These are phyloP conservation scores for Hormaphis cornu DNA, from an alignment of 1,140 invertebrate genomes.

Conservation along the genomic window DNA sequence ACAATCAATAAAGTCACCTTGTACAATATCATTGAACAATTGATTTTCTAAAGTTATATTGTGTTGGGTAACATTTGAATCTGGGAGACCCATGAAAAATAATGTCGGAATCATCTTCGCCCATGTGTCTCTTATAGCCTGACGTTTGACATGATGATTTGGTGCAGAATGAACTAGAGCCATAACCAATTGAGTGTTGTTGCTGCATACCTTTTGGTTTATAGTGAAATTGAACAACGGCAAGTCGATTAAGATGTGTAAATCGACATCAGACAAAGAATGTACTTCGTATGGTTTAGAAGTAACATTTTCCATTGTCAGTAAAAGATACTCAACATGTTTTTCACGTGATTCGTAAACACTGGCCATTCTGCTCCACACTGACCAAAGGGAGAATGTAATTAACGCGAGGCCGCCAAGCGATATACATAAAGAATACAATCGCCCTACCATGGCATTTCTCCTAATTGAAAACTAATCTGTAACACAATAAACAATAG, in stretches of 20 bases:
- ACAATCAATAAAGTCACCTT: slow-evolving; percentile 66
- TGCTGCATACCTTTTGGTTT: slow-evolving; percentile 34
- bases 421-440: slow-evolving; percentile 14
- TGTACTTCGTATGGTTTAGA: slow-evolving; percentile 14
- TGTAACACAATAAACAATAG: slow-evolving; percentile 19
- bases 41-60: slow-evolving; percentile 52
- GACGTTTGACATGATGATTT: slow-evolving; percentile 50
- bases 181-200: slow-evolving; percentile 45
- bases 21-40: slow-evolving; percentile 59
- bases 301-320: slow-evolving; percentile 17
- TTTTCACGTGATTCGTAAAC: background rate
- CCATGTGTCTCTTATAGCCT: slow-evolving; percentile 59
- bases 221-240: slow-evolving; percentile 35
- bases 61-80: slow-evolving; percentile 43
- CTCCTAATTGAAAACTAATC: background rate
- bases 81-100: slow-evolving; percentile 57
- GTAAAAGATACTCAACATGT: slow-evolving; percentile 21
- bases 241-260: slow-evolving; percentile 32
- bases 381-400: slow-evolving; percentile 21
- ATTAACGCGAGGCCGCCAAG: slow-evolving; percentile 15
- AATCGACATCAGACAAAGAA: slow-evolving; percentile 23
- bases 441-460: slow-evolving; percentile 30
- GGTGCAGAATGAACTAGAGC: slow-evolving; percentile 61
- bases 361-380: slow-evolving; percentile 12
- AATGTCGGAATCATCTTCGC: slow-evolving; percentile 48